Evolutionary conservation across 2,888 invertebrate species (phyloP), one percentile per base, ranked within the genome.

Genomic region (Hydrotaea cyrtoneurina): DNA sequence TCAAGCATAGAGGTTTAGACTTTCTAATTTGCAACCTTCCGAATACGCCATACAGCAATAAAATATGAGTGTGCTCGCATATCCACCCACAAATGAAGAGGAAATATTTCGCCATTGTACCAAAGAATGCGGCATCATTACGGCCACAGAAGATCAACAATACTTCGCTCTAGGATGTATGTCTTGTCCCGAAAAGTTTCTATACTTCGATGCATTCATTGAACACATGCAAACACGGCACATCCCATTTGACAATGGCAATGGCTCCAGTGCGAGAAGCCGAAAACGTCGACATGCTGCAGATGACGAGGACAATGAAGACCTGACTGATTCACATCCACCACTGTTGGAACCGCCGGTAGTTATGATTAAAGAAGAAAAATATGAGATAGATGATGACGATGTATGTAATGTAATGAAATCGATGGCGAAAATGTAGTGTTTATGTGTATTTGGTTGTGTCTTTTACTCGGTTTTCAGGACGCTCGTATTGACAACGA

Each of bases 141-240:
- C 90, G 84, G 88, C 91, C 73, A 90, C 91, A 7, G 91, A 90
- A 80, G 90, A 91, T 85, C 90, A 90, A 82, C 91, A 91, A 86
- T 91, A 88, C 81, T 91, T 91, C 66, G 91, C 90, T 0, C 81
- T 91, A 64, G 87, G 89, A 19, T 91, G 90, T 64, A 86, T 88
- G 4, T 87, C 88, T 50, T 91, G 90, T 86, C 86, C 88, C 76
- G 90, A 90, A n/a, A 91, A 90, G 85, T 91, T 91, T 87, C 88
- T 90, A 19, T 91, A 90, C 80, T 91, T 91, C 73, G 90, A 91
- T 87, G 90, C 90, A 21, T 91, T 91, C 78, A 90, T 91, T 53
- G 89, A 88, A 7, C 90, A 91, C 80, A 90, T 91, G 88, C 91
- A 91, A 80, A 90, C 90, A 0, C 87, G 86, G 77, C 90, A 91